Evolutionary conservation across 2,113 vertebrate species (phyloP), one percentile per base, ranked within the genome.

Genomic region (Brachyhypopomus gauderio): DNA sequence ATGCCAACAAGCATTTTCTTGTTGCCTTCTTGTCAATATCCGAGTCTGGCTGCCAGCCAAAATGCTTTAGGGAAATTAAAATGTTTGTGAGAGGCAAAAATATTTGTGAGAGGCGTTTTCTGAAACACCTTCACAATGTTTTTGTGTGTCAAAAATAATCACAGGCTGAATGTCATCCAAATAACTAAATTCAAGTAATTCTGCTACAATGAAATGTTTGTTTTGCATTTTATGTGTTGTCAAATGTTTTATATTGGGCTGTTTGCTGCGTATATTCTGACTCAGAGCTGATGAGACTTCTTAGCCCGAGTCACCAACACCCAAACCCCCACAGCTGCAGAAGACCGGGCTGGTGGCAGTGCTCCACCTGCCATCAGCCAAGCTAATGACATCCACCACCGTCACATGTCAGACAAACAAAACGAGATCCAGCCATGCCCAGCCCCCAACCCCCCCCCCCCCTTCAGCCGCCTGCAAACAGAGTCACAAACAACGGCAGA

Each of bases 1-100:
- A 55, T 72, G 48, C 38, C 62, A 71, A 48, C 27, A 75, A 82
- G 71, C 59, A 45, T 25, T 67, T 76, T 71, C 34, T 60, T 79
- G 52, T 82, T 82, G 59, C 75, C 71, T 77, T 14, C 67, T 62
- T 85, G 79, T 75, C 76, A 79, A 66, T 58, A 64, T 70, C 78
- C 63, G 75, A 66, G 55, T 70, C 63, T 66, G 36, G 0, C 23
- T 63, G 70, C n/a, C 75, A 64, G 74, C 55, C 48, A 55, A 56
- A 71, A 72, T 55, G 58, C 67, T 77, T 76, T 59, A 62, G 66
- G 59, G 66, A 69, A 69, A 34, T 58, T 34, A 19, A 62, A 75
- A 38, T 75, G 58, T 19, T 52, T 62, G 41, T 20, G 76, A 78
- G 63, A 64, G 22, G 12, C 25, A 36, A 75, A 80, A 77, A 74